Conservation (phyloP, 1,140 invertebrate genomes). For the Calliopsis andreniformis region DNA sequence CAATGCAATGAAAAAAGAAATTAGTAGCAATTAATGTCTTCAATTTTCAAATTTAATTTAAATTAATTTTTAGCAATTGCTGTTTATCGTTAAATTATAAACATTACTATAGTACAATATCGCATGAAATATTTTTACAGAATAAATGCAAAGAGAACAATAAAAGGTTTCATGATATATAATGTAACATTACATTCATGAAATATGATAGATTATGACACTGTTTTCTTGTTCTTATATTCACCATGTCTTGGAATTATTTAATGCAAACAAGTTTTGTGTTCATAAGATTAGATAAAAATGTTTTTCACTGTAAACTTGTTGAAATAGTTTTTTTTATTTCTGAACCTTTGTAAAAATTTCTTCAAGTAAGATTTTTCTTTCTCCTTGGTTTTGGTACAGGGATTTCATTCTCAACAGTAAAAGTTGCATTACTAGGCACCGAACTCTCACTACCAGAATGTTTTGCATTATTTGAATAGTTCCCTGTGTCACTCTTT, state of each 20-base stretch:
- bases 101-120: constrained; percentile 4
- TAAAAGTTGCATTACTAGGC: constrained; percentile 74
- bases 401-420: constrained; percentile 72
- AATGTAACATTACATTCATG: constrained; percentile 3
- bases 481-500: constrained; percentile 28
- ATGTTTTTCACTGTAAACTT: no score
- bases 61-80: neutral
- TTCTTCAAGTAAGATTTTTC: constrained; percentile 28
- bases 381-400: constrained; percentile 65
- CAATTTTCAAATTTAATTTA: neutral
- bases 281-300: no score
- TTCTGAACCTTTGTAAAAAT: neutral
- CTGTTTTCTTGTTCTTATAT: no score
- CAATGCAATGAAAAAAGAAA: no score
- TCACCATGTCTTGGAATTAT: no score
- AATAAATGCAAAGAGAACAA: neutral
- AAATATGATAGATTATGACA: no score
- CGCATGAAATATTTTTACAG: neutral
- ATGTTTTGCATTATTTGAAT: constrained; percentile 17
- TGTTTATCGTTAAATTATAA: neutral
- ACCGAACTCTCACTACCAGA: constrained; percentile 61
- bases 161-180: constrained; percentile 1
- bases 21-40: neutral
- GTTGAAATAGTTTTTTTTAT: no score
- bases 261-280: no score